Base-by-base conservation (phyloP, 2,113 vertebrate genomes). In the Microcebus murinus region DNA sequence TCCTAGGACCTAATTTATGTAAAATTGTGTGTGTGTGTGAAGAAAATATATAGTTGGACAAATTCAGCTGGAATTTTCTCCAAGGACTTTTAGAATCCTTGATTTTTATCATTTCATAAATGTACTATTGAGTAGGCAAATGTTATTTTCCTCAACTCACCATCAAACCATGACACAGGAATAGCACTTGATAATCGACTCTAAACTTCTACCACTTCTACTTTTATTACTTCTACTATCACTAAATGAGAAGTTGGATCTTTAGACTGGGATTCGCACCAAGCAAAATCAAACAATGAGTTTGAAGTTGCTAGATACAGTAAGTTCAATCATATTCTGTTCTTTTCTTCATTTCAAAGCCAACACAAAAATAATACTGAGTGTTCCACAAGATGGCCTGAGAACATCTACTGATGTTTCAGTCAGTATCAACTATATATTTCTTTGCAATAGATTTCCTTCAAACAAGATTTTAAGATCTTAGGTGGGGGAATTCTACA, bases 391-490 rank as follows among this genome's bases (percentile, higher is more conserved):
- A 73, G 27, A 48, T 4, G 34, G 17, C 65, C 55, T 71, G 34
- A 79, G 87, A 59, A 52, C 4, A 13, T 63, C 42, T 36, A 10
- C 0, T 25, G 3, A 8, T 48, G 52, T 36, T 68, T 45, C 36
- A 52, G 36, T 42, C 57, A 45, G 27, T n/a, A 70, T 45, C 55
- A 48, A 34, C 1, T 6, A 39, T 17, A 27, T 1, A 85, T 18
- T 15, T 70, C 45, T 77, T 68, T 76, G 6, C 71, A 71, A 63
- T 14, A 39, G 25, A 55, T 81, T 90, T 74, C 63, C 31, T 91
- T 91, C 71, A n/a, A 90, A 79, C 3, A 88, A 71, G 48, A 79
- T 84, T 89, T 85, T 76, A 93, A 82, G 55, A 57, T 82, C 13
- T 63, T n/a, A 29, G 36, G 48, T 59, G 31, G 20, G 17, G 14